phyloP scores from a whole-genome alignment of 1,140 invertebrate genomes.

The Heliconius nattereri region DNA sequence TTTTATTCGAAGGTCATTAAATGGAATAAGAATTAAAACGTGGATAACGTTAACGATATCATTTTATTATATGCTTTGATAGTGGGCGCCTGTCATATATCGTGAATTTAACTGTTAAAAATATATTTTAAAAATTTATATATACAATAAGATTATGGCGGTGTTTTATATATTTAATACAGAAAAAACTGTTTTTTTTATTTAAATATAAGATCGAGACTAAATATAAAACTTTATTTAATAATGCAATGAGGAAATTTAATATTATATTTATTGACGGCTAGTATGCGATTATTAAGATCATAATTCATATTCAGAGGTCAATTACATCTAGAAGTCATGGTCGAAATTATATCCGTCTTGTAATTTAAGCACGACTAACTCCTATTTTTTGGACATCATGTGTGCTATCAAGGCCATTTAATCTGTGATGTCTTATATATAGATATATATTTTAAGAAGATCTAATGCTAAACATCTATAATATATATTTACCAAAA shows the following conservation, averaged over 20 bases:
- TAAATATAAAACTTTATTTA: not conserved
- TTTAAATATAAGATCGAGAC: not conserved
- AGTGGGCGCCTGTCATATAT: not conserved
- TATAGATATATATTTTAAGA: not conserved
- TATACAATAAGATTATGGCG: not conserved
- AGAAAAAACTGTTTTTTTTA: not conserved
- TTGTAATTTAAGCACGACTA: not conserved
- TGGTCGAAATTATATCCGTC: not conserved
- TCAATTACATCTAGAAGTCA: slow-evolving; percentile 7
- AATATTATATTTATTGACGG: not conserved
- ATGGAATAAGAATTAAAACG: not conserved
- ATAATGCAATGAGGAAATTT: not conserved
- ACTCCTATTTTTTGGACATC: not conserved
- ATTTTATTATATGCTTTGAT: not conserved
- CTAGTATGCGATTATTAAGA: not conserved
- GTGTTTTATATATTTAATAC: too few relatives aligned
- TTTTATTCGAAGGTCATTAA: not conserved
- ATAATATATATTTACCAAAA: too few relatives aligned
- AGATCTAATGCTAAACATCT: too few relatives aligned
- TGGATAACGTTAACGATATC: not conserved
- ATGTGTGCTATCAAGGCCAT: not conserved
- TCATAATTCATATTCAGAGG: not conserved
- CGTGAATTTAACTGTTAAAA: not conserved
- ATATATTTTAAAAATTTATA: not conserved
- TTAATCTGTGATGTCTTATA: not conserved